phyloP scores from a whole-genome alignment of 1,140 invertebrate genomes.

The Asbolus verrucosus region DNA sequence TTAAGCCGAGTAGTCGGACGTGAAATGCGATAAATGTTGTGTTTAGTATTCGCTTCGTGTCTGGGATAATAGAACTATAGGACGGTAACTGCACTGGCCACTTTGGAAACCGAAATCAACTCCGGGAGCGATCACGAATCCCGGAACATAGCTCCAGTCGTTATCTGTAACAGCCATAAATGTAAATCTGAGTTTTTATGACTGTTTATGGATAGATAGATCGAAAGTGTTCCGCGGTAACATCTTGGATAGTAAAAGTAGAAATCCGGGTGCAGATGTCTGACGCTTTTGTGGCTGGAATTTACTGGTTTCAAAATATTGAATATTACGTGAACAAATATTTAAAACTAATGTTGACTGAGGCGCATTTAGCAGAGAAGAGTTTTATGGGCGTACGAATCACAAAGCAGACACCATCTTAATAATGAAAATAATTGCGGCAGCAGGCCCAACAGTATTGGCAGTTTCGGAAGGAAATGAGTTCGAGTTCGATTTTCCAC shows the following conservation, averaged over 20 bases:
- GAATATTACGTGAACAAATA: no score
- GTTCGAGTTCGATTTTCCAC: conserved; percentile 31
- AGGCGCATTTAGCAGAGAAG: no score
- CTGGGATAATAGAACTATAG: conserved; percentile 2
- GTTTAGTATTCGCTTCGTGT: conserved; percentile 1
- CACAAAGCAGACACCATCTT: not conserved
- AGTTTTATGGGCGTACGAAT: not conserved
- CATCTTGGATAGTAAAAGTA: conserved; percentile 2
- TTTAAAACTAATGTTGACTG: no score
- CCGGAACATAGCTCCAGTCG: not conserved
- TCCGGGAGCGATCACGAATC: not conserved
- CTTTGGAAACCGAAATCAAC: not conserved
- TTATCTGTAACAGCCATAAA: no score
- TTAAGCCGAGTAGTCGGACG: not conserved
- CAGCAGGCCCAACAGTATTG: not conserved
- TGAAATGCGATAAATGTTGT: conserved; percentile 2
- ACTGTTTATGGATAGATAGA: no score
- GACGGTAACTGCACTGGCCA: not conserved
- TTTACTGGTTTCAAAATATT: no score
- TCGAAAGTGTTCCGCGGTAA: no score
- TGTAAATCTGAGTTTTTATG: no score
- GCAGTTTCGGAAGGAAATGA: not conserved
- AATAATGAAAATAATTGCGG: conserved; percentile 14
- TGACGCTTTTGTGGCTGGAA: not conserved
- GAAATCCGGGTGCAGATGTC: conserved; percentile 6